Conservation (phyloP, 2,113 vertebrate species). For the Salvelinus alpinus region DNA sequence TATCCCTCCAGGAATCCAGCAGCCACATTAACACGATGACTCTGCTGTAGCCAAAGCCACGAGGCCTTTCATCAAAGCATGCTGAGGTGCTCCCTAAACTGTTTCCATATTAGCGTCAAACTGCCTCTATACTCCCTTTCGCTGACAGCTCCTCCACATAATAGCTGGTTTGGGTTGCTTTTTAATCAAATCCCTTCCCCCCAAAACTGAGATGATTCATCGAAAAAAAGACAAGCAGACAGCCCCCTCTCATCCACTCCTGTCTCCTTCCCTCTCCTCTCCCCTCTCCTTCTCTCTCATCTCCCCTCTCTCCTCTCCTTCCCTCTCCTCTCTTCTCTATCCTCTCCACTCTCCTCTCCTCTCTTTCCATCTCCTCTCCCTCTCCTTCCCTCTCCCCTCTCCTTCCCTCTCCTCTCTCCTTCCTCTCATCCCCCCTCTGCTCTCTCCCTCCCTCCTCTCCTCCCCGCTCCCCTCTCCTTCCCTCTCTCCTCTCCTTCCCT, state of each 20-base stretch:
- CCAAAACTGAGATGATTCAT: slow-evolving; percentile 44
- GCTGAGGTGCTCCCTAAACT: slow-evolving; percentile 13
- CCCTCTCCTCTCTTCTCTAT: too few species aligned
- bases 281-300: too few species aligned
- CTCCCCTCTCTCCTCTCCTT: too few species aligned
- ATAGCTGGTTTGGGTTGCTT: slow-evolving; percentile 21
- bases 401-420: slow-evolving; percentile 65
- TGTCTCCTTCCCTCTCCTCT: too few species aligned
- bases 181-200: slow-evolving; percentile 41
- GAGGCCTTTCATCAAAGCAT: slow-evolving; percentile 12
- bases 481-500: too few species aligned
- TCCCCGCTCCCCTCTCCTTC: too few species aligned
- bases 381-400: too few species aligned
- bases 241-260: background rate
- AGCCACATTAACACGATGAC: slow-evolving; percentile 50
- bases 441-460: slow-evolving; percentile 54
- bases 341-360: too few species aligned
- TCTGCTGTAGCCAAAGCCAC: slow-evolving; percentile 14
- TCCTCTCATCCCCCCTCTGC: slow-evolving; percentile 62
- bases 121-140: background rate
- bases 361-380: too few species aligned
- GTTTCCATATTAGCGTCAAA: slow-evolving; percentile 20
- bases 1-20: slow-evolving; percentile 28
- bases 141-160: slow-evolving; percentile 20
- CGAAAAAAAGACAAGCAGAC: slow-evolving; percentile 20